Base-by-base conservation (phyloP, 1,140 invertebrate genomes). In the Drosophila tropicalis region DNA sequence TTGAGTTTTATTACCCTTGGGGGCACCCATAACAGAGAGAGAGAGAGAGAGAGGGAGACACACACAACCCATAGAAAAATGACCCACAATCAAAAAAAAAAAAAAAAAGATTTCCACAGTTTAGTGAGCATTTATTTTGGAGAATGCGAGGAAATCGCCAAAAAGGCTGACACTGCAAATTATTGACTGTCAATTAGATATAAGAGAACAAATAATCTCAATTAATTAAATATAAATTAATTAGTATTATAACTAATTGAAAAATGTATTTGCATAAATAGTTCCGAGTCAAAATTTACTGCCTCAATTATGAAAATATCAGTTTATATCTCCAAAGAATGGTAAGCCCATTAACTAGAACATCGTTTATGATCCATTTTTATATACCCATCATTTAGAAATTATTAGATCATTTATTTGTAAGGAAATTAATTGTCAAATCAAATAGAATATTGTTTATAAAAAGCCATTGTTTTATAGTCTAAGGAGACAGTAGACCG, bases 21-120 rank as follows among this genome's bases (percentile, higher is more conserved):
- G 74, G 74, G 41, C 67, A 56, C 44, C 65, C 73, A 66, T 40
- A 10, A 51, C 2, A 51, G 7, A 10, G 17, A 25, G 22, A 25
- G 22, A 25, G 22, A 25, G 22, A 2, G 22, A 22, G 1, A 22
- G 3, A 25, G 22, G 3, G 1, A 22, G 3, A 25, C 3, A 22
- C n/a, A 51, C n/a, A 51, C 2, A 51, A 5, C 7, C 17, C 44
- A 51, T 58, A 77, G 74, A 77, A 76, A 77, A 77, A 77, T 77
- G 72, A 70, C 73, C 66, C 72, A 67, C 47, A 68, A 51, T 22
- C 17, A 51, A 51, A 47, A 47, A 19, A 19, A 9, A 25, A 25
- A 10, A 47, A 51, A 51, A 51, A 51, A 51, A 15, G 5, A 22
- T 10, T 22, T 9, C 44, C 7, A 44, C 41, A 10, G 19, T 51